Evolutionary conservation across 2,888 invertebrate species (phyloP).

Genomic region (Cerceris ruficornis): DNA sequence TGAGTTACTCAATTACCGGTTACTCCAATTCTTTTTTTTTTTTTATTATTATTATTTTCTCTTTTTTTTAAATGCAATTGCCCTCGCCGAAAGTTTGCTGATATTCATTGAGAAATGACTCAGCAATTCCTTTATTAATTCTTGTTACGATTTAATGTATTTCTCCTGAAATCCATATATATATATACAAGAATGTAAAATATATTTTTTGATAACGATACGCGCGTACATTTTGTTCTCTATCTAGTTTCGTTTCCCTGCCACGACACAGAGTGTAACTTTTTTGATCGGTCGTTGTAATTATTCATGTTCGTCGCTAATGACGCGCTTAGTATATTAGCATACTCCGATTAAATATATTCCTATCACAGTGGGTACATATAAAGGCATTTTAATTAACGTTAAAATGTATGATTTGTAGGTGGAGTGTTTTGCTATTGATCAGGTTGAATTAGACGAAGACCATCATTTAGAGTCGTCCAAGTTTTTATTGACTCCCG

Average conservation of each 20-base stretch:
- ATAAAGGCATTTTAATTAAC: too few relatives aligned
- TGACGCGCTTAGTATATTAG: too few relatives aligned
- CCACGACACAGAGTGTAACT: too few relatives aligned
- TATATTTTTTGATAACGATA: not conserved
- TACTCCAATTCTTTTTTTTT: not conserved
- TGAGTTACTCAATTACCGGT: not conserved
- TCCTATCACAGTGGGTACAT: too few relatives aligned
- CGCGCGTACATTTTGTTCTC: not conserved
- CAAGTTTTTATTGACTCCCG: constrained; percentile 86
- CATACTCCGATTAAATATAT: too few relatives aligned
- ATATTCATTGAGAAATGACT: constrained; percentile 32
- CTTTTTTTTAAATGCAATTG: not conserved
- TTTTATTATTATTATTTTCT: not conserved
- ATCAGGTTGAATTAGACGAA: constrained; percentile 86
- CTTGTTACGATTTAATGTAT: not conserved
- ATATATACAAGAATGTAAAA: not conserved
- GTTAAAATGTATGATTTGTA: constrained; percentile 76
- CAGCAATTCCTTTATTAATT: constrained; percentile 22
- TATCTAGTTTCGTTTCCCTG: too few relatives aligned
- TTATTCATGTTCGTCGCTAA: too few relatives aligned
- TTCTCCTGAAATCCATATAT: not conserved
- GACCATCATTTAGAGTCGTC: constrained; percentile 85
- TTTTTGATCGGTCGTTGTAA: too few relatives aligned
- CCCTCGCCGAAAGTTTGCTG: not conserved
- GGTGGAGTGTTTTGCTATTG: constrained; percentile 89